Evolutionary conservation across 1,140 invertebrate species (phyloP).

Genomic region (Paraescarpia echinospica): DNA sequence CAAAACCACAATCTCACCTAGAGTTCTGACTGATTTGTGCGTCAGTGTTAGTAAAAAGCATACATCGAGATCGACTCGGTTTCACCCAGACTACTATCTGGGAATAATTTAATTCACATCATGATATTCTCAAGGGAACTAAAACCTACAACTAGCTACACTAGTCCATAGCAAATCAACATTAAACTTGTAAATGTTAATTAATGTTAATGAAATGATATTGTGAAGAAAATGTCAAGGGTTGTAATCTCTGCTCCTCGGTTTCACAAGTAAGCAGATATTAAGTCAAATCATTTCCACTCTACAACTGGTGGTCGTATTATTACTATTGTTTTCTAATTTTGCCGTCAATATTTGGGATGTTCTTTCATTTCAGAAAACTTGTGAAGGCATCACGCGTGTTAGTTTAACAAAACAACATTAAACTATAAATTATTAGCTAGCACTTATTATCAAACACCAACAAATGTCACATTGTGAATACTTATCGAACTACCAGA

Average conservation of each 20-base stretch:
- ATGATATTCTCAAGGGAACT: background rate
- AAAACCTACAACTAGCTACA: background rate
- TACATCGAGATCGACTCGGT: background rate
- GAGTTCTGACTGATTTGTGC: too few species aligned
- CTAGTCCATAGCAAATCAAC: too few species aligned
- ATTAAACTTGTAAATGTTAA: too few species aligned
- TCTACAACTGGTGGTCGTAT: background rate
- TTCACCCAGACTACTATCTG: background rate
- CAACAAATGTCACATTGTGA: background rate
- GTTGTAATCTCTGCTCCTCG: too few species aligned
- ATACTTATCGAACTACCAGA: background rate
- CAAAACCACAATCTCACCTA: too few species aligned
- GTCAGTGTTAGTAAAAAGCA: background rate
- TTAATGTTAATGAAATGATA: too few species aligned
- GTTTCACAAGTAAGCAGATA: background rate
- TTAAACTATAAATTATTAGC: background rate
- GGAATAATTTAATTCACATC: background rate
- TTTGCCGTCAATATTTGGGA: background rate
- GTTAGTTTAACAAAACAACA: background rate
- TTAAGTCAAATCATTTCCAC: background rate
- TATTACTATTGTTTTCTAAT: background rate
- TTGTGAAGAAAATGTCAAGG: too few species aligned
- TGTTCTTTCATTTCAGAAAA: background rate
- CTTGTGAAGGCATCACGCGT: background rate
- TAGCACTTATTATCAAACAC: background rate